These are phyloP conservation scores for Drosophila borealis DNA, from an alignment of 2,888 invertebrate species.

Conservation along the genomic window DNA sequence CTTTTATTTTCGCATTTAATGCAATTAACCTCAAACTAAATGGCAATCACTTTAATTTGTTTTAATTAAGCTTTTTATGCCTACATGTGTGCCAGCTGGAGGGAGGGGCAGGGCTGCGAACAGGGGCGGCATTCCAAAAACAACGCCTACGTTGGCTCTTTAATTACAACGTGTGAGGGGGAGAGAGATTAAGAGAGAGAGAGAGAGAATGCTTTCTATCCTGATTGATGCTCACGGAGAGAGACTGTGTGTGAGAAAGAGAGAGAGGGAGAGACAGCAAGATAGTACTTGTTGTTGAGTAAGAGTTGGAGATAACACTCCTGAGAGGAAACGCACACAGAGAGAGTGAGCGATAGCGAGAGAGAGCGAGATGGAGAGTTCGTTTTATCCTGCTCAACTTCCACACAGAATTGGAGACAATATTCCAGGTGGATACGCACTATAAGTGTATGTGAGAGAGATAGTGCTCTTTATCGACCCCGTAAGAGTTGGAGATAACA, in stretches of 20 bases:
- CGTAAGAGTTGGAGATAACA: slow-evolving; percentile 28
- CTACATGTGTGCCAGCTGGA: slow-evolving; percentile 35
- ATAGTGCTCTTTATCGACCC: neutral
- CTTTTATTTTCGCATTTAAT: slow-evolving; percentile 81
- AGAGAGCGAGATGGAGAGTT: neutral
- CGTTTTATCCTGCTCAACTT: neutral
- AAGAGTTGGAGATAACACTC: slow-evolving; percentile 1
- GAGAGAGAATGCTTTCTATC: slow-evolving; percentile 21
- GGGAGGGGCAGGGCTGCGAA: slow-evolving; percentile 21
- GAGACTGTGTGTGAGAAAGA: neutral
- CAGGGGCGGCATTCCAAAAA: slow-evolving; percentile 38
- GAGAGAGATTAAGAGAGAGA: slow-evolving; percentile 15
- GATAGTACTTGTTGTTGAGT: neutral
- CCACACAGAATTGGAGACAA: neutral
- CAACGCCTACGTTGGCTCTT: slow-evolving; percentile 65
- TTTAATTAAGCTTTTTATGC: slow-evolving; percentile 83
- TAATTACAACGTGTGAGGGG: slow-evolving; percentile 55
- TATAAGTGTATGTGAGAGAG: no score
- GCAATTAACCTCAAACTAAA: slow-evolving; percentile 84
- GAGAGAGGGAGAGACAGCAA: neutral
- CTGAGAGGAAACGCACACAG: slow-evolving; percentile 6
- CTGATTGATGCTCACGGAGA: slow-evolving; percentile 7
- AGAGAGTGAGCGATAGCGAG: neutral
- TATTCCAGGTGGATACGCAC: neutral
- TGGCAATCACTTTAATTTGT: slow-evolving; percentile 84